These are phyloP conservation scores for Nilaparvata lugens DNA, from an alignment of 1,140 invertebrate genomes.

Conservation along the genomic window DNA sequence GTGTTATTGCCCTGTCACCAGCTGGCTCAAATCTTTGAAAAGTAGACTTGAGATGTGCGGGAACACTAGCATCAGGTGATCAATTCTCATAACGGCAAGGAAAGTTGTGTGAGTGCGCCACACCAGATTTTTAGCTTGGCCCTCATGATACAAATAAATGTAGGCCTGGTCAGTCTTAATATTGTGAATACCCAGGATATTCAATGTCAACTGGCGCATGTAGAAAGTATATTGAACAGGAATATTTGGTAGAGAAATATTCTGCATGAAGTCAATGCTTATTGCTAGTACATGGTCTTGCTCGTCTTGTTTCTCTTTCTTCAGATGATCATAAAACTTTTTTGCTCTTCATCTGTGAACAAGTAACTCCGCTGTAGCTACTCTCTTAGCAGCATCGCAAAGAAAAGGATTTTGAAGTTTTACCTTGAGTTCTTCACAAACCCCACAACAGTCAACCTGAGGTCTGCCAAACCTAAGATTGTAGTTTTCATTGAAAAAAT, in stretches of 20 bases:
- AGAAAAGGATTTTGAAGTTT: constrained; percentile 16
- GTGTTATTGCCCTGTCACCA: too few species aligned
- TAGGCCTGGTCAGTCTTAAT: background rate
- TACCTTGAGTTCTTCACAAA: constrained; percentile 9
- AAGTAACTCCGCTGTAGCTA: constrained; percentile 11
- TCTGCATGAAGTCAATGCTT: constrained; percentile 19
- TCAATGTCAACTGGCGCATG: constrained; percentile 9
- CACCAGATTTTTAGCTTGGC: background rate
- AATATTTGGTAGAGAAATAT: constrained; percentile 16
- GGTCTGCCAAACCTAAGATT: constrained; percentile 12
- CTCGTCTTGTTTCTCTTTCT: background rate
- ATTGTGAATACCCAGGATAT: constrained; percentile 13
- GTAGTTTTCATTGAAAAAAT: constrained; percentile 10
- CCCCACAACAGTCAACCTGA: constrained; percentile 13
- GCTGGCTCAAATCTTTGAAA: too few species aligned
- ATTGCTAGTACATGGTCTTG: constrained; percentile 3
- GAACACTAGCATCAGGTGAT: too few species aligned
- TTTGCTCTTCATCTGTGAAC: too few species aligned
- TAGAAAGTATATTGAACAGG: constrained; percentile 17
- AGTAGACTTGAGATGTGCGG: too few species aligned
- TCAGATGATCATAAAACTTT: constrained; percentile 12
- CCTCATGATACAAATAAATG: constrained; percentile 14
- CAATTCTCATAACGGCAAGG: too few species aligned
- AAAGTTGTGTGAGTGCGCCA: too few species aligned
- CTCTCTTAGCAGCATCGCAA: constrained; percentile 14